Base-by-base conservation (phyloP, 2,113 vertebrate genomes). In the Cyanoderma ruficeps region DNA sequence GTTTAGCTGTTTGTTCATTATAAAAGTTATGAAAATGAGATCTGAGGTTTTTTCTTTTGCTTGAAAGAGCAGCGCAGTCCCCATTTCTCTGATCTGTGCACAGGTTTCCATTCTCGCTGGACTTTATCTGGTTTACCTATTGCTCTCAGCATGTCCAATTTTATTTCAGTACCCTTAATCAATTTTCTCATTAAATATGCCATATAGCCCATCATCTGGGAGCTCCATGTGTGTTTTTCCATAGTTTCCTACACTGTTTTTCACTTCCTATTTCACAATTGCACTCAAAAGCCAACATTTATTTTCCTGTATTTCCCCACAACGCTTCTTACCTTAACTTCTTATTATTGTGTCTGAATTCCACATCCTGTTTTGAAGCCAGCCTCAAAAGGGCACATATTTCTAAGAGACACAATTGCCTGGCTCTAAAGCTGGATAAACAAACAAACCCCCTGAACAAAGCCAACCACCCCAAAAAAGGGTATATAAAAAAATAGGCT, bases 381-480 rank as follows among this genome's bases (percentile, higher is more conserved):
- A 77, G 27, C 6, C 55, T 69, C 35, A 50, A n/a, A 93, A 72
- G 49, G 56, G 7, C 52, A 82, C 8, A 0, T 18, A 15, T 59
- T 79, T 74, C 46, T 22, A 56, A 37, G 22, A 69, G 31, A 41
- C 21, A 52, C 12, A 41, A 33, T 13, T 81, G 25, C 23, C 46
- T 77, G 22, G 3, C 20, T 77, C 46, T 77, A 68, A 71, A 79
- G 13, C 12, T 59, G 39, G 11, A 81, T 28, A 53, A 63, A 39
- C 15, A 49, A 70, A 15, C 12, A 59, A 71, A 47, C 8, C 5
- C 31, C n/a, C 41, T 17, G 42, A 69, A 53, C 18, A 56, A 81
- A 46, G 10, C 8, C 4, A 75, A 16, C 5, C 1, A 0, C 16
- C 8, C 19, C 1, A 0, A 35, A n/a, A 56, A 35, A 27, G 2